These are phyloP conservation scores for Sialis lutaria DNA, from an alignment of 2,888 invertebrate genomes.

Conservation along the genomic window DNA sequence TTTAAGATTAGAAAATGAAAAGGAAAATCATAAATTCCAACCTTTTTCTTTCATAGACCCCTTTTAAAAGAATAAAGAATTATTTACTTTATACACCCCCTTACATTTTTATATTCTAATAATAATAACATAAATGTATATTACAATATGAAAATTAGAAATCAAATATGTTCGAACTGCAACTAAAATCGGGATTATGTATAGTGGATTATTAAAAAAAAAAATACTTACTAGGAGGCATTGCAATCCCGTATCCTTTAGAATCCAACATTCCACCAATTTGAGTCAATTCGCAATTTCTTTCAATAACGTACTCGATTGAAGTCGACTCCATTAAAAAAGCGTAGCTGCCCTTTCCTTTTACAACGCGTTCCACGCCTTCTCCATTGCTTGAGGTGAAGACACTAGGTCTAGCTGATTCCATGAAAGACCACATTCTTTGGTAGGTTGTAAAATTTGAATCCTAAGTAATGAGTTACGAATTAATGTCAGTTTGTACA, in stretches of 20 bases:
- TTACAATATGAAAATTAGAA: no score
- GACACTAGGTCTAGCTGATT: slow-evolving; percentile 69
- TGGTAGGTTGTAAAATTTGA: slow-evolving; percentile 89
- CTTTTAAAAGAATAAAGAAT: no score
- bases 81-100: no score
- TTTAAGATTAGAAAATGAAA: no score
- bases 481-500: neutral
- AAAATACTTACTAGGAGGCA: slow-evolving; percentile 62
- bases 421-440: slow-evolving; percentile 94
- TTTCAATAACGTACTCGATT: slow-evolving; percentile 84
- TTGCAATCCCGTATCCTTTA: slow-evolving; percentile 91
- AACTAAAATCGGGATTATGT: no score
- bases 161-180: no score
- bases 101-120: no score
- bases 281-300: slow-evolving; percentile 80
- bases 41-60: no score
- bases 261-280: slow-evolving; percentile 85
- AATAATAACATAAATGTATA: no score
- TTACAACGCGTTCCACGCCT: slow-evolving; percentile 77
- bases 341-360: slow-evolving; percentile 77
- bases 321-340: slow-evolving; percentile 96
- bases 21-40: no score
- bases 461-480: slow-evolving; percentile 38
- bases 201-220: neutral
- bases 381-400: slow-evolving; percentile 74